Conservation (phyloP, 1,140 invertebrate genomes). For the Microplitis demolitor region DNA sequence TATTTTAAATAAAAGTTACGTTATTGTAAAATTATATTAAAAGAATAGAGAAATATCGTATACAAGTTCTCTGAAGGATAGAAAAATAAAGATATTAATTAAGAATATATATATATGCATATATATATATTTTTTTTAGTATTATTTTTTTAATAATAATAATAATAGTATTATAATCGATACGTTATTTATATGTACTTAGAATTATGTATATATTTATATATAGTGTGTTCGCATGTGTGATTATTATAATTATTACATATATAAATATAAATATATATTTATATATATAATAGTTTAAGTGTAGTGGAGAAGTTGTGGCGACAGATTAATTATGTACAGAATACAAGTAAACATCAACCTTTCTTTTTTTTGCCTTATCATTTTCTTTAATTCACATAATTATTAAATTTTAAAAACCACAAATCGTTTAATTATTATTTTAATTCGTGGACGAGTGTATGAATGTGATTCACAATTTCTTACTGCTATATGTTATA, state of each 20-base stretch:
- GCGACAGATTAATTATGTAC: constrained; percentile 51
- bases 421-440: background rate
- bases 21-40: too few species aligned
- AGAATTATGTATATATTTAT: constrained; percentile 30
- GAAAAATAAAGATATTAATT: constrained; percentile 52
- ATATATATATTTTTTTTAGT: constrained; percentile 14
- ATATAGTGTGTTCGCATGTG: constrained; percentile 23
- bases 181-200: constrained; percentile 44
- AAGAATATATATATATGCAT: constrained; percentile 41
- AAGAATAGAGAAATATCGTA: too few species aligned
- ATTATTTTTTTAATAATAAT: constrained; percentile 39
- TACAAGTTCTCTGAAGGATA: background rate
- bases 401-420: too few species aligned
- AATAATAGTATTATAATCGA: constrained; percentile 46
- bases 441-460: constrained; percentile 13
- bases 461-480: constrained; percentile 39
- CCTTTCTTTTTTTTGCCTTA: constrained; percentile 30
- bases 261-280: background rate
- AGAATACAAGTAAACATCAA: constrained; percentile 49
- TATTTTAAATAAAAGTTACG: too few species aligned
- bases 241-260: constrained; percentile 11
- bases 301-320: constrained; percentile 37
- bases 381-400: constrained; percentile 1
- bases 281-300: constrained; percentile 18
- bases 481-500: constrained; percentile 36